A percentile compares a stretch with the other conserved stretches of the same genome.
phyloP scores from a whole-genome alignment of 2,113 vertebrate genomes.

The Centrocercus urophasianus region DNA sequence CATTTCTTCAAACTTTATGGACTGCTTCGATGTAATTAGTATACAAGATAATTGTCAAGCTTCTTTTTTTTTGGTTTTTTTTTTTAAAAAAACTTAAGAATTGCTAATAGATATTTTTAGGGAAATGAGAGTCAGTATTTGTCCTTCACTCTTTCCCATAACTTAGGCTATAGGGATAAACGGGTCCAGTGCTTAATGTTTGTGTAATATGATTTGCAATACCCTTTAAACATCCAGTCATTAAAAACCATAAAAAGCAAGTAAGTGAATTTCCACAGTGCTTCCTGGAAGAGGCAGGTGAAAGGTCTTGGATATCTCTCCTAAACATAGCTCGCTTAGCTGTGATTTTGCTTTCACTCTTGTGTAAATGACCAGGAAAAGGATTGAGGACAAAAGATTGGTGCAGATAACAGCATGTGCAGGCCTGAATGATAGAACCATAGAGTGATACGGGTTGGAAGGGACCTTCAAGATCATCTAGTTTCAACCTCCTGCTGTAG shows the following conservation, averaged over 20 bases:
- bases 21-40: conserved; percentile 57
- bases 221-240: background rate
- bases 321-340: background rate
- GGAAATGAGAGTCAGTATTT: conserved; percentile 5
- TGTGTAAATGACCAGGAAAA: background rate
- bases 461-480: too few relatives aligned
- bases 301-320: background rate
- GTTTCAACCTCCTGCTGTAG: too few relatives aligned
- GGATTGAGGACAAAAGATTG: too few relatives aligned
- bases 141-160: background rate
- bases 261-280: background rate
- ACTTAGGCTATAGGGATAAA: background rate
- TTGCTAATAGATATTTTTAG: conserved; percentile 1
- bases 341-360: background rate
- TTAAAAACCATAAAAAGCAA: background rate
- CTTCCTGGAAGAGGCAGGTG: background rate
- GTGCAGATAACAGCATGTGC: too few relatives aligned
- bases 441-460: too few relatives aligned
- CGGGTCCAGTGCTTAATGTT: background rate
- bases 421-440: background rate
- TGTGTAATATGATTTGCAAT: conserved; percentile 1
- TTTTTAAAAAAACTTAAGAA: background rate
- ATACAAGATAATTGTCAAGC: conserved; percentile 15
- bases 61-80: background rate
- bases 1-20: conserved; percentile 58